Percentiles rank a stretch among this genome's conserved stretches.
These are phyloP conservation scores for Xestia ashworthii DNA, from an alignment of 2,888 invertebrate genomes.

Conservation along the genomic window DNA sequence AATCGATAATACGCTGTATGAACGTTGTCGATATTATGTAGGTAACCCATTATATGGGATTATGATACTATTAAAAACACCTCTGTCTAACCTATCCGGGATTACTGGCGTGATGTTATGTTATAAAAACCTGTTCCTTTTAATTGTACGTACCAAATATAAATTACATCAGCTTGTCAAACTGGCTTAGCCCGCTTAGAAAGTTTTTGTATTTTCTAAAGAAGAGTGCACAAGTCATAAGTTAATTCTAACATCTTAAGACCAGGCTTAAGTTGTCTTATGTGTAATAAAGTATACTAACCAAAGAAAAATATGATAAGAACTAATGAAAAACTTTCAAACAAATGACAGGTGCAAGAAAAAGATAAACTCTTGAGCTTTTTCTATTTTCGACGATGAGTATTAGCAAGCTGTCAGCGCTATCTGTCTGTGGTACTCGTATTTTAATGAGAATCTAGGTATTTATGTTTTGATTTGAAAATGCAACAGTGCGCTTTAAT, in stretches of 20 bases:
- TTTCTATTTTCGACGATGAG: constrained; percentile 20
- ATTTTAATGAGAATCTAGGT: constrained; percentile 28
- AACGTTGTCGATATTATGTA: too few species aligned
- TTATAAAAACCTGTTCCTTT: neutral
- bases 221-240: neutral
- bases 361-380: constrained; percentile 9
- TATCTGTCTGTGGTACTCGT: constrained; percentile 20
- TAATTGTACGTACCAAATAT: neutral
- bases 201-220: constrained; percentile 1
- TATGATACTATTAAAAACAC: neutral
- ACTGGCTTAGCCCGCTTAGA: neutral
- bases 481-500: neutral
- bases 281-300: neutral
- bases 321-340: neutral
- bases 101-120: neutral
- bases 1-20: too few species aligned
- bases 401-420: constrained; percentile 10
- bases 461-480: constrained; percentile 2
- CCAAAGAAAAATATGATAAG: neutral
- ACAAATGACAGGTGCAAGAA: neutral
- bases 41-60: too few species aligned
- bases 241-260: constrained; percentile 9
- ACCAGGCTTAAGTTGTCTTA: constrained; percentile 1
- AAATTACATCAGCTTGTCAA: neutral
- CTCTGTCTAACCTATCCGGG: neutral